Evolutionary conservation across 2,113 vertebrate species (phyloP).

Genomic region (Pachyramphus minor): DNA sequence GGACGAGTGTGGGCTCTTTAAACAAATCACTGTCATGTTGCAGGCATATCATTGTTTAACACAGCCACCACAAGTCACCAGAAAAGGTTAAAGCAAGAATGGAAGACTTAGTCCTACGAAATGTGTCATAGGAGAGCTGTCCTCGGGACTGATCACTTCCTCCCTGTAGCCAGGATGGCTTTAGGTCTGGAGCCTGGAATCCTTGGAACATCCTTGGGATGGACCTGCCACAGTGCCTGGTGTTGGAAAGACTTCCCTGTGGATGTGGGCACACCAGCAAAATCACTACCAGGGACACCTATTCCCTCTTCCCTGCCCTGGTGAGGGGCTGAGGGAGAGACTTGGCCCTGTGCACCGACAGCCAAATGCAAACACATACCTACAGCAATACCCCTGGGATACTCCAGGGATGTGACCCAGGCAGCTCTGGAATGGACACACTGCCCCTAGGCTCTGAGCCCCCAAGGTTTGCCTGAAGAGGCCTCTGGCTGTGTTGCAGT

Average conservation of each 20-base stretch:
- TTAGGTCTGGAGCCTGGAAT: background rate
- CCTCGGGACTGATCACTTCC: background rate
- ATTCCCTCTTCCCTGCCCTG: background rate
- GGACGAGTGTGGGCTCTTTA: slow-evolving; percentile 57
- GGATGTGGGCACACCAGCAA: background rate
- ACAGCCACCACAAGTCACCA: slow-evolving; percentile 44
- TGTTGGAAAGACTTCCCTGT: background rate
- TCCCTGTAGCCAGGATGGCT: background rate
- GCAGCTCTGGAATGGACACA: background rate
- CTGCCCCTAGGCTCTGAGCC: background rate
- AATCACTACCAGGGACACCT: background rate
- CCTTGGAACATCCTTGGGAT: background rate
- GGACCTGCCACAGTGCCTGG: fast-evolving
- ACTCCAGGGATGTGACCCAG: background rate
- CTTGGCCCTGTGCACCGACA: fast-evolving
- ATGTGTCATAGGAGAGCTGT: background rate
- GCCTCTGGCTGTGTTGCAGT: background rate
- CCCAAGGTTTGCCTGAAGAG: fast-evolving
- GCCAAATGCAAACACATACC: fast-evolving
- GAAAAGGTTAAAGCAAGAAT: slow-evolving; percentile 57
- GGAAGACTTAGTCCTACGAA: slow-evolving; percentile 2
- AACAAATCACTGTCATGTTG: slow-evolving; percentile 68
- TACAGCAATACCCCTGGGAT: fast-evolving
- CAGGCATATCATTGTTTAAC: slow-evolving; percentile 53
- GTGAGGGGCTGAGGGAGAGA: background rate